These are phyloP conservation scores for Lateolabrax maculatus DNA, from an alignment of 2,797 vertebrate species.

Conservation along the genomic window DNA sequence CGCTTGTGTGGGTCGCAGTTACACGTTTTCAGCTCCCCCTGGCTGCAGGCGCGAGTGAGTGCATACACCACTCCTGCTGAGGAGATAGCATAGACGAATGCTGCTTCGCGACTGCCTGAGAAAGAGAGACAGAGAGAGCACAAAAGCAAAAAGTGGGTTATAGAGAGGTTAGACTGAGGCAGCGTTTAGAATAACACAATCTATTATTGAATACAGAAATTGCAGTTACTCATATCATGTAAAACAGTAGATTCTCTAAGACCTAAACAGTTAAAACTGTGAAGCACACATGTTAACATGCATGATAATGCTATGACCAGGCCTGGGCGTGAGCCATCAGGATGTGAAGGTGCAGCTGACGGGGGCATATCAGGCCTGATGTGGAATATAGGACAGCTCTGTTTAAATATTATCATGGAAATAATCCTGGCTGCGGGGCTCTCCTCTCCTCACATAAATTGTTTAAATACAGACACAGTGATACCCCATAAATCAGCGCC, in stretches of 20 bases:
- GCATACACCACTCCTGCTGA: conserved; percentile 97
- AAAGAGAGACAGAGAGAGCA: conserved; percentile 1
- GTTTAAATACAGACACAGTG: conserved; percentile 85
- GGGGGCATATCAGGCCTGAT: conserved; percentile 70
- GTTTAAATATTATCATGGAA: conserved; percentile 87
- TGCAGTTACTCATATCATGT: conserved; percentile 12
- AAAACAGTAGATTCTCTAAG: background rate
- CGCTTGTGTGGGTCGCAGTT: conserved; percentile 95
- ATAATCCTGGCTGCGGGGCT: conserved; percentile 81
- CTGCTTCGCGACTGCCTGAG: conserved; percentile 96
- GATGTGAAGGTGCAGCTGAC: conserved; percentile 69
- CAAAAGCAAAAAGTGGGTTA: conserved; percentile 24
- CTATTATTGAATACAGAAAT: conserved; percentile 1
- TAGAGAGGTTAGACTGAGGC: conserved; percentile 23
- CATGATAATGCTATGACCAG: conserved; percentile 45
- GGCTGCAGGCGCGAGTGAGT: conserved; percentile 96
- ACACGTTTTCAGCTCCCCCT: conserved; percentile 95
- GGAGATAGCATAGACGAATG: conserved; percentile 98
- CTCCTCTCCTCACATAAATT: conserved; percentile 83
- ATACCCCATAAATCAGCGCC: conserved; percentile 82
- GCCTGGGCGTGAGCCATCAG: conserved; percentile 58
- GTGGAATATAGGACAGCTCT: conserved; percentile 77
- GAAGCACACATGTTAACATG: conserved; percentile 28
- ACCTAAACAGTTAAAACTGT: conserved; percentile 32
- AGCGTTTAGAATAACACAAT: background rate